These are phyloP conservation scores for Agrochola lychnidis DNA, from an alignment of 2,888 invertebrate species.

Conservation along the genomic window DNA sequence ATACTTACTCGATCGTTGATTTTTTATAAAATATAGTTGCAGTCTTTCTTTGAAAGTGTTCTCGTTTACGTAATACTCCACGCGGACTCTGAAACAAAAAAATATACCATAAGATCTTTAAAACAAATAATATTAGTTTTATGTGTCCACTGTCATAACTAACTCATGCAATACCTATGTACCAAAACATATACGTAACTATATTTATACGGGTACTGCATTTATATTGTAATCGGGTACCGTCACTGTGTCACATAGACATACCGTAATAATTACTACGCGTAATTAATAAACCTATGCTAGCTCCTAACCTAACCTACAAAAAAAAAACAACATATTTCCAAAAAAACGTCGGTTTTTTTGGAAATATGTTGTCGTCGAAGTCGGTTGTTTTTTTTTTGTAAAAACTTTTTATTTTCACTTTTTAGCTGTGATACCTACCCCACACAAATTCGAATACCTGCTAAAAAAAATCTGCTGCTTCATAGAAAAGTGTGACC, in stretches of 20 bases:
- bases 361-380: too few relatives aligned
- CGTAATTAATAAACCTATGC: not conserved
- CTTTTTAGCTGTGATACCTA: too few relatives aligned
- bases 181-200: not conserved
- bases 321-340: too few relatives aligned
- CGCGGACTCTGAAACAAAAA: slow-evolving; percentile 97
- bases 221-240: not conserved
- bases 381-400: too few relatives aligned
- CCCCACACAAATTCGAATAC: too few relatives aligned
- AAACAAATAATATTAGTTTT: not conserved
- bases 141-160: too few relatives aligned
- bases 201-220: not conserved
- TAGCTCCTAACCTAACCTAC: not conserved
- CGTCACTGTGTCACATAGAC: too few relatives aligned
- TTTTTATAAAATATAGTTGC: slow-evolving; percentile 99
- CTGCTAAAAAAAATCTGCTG: too few relatives aligned
- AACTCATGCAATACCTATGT: slow-evolving; percentile 3
- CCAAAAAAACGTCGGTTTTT: too few relatives aligned
- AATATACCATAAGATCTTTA: slow-evolving; percentile 6
- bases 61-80: slow-evolving; percentile 99
- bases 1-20: slow-evolving; percentile 99
- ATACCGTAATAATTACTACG: not conserved
- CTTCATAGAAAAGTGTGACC: too few relatives aligned
- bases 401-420: too few relatives aligned
- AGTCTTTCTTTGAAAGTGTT: slow-evolving; percentile 99